phyloP scores from a whole-genome alignment of 2,113 vertebrate species.

The Leuciscus idus region DNA sequence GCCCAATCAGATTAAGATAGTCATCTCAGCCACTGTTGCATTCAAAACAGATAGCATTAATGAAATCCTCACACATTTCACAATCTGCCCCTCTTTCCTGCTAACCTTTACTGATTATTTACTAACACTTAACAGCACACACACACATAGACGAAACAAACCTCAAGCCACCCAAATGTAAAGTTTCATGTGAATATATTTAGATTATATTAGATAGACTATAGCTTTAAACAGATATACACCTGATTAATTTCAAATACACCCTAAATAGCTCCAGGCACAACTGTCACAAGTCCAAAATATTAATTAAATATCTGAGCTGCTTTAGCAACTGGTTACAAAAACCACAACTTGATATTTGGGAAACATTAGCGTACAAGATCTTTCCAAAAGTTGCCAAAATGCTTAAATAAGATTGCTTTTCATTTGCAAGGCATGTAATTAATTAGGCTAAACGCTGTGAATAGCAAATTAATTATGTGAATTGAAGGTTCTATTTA shows the following conservation, averaged over 20 bases:
- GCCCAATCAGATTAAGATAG: slow-evolving; percentile 77
- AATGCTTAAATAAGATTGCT: background rate
- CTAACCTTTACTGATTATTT: slow-evolving; percentile 56
- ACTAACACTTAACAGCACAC: slow-evolving; percentile 1
- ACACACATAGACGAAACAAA: slow-evolving; percentile 13
- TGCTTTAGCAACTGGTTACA: background rate
- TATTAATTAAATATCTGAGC: background rate
- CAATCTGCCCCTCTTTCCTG: slow-evolving; percentile 57
- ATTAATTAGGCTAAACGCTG: slow-evolving; percentile 20
- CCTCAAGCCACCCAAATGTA: background rate
- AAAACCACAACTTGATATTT: background rate
- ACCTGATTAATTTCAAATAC: background rate
- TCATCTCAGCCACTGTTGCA: slow-evolving; percentile 70
- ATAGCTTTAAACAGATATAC: background rate
- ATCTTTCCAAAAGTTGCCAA: slow-evolving; percentile 29
- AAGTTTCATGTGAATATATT: background rate
- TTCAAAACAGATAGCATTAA: slow-evolving; percentile 72
- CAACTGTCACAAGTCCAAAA: background rate
- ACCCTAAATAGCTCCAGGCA: background rate
- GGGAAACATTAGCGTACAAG: background rate
- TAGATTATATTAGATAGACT: background rate
- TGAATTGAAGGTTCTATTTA: slow-evolving; percentile 28
- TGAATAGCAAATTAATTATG: slow-evolving; percentile 36
- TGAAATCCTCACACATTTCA: slow-evolving; percentile 71
- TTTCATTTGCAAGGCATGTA: slow-evolving; percentile 31